Base-by-base conservation (phyloP, 2,888 invertebrate genomes). In the Meganola albula region DNA sequence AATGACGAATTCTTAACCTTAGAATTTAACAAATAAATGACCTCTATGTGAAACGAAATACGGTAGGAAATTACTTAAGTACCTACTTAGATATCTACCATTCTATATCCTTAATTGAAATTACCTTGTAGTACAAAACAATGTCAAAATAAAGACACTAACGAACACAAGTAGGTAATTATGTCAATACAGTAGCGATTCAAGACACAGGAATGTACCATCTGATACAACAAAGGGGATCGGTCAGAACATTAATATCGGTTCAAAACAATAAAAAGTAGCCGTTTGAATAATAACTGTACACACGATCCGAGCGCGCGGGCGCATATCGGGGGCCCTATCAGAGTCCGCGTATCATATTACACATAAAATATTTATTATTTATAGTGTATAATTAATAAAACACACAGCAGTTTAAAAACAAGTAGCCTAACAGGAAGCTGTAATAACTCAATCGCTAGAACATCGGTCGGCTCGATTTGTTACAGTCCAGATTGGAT, bases 371-470 rank as follows among this genome's bases (percentile, higher is more conserved):
- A 82, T 82, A 84, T 83, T 70, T 82, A 76, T 85, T 84, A 86
- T 86, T 86, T 83, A 86, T 85, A 60, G 76, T 61, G 59, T 51
- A 63, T 85, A 86, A 86, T 86, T 85, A 86, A 85, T 86, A 80
- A 82, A 82, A 82, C 83, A 82, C 74, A 74, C 74, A 65, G 77
- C 70, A 75, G 74, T 72, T 56, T 74, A 84, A 83, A 83, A 85
- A 85, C 84, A 83, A 85, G 84, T 82, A 80, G 80, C 82, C 39
- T 37, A 74, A 78, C 80, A 83, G 84, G 85, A 85, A 82, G 79
- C 73, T 76, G 77, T 83, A 85, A 86, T 86, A 86, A 86, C 84
- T 87, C 86, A 87, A 86, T 87, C 77, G 84, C 74, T 58, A 69
- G 67, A 63, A 65, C 73, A 58, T 64, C 58, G 67, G 65, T 61